Percentiles rank a stretch among this genome's conserved stretches.
Evolutionary conservation across 64 coral and sea anemone species (phyloP).

Genomic region (Catalaphyllia jardinei): DNA sequence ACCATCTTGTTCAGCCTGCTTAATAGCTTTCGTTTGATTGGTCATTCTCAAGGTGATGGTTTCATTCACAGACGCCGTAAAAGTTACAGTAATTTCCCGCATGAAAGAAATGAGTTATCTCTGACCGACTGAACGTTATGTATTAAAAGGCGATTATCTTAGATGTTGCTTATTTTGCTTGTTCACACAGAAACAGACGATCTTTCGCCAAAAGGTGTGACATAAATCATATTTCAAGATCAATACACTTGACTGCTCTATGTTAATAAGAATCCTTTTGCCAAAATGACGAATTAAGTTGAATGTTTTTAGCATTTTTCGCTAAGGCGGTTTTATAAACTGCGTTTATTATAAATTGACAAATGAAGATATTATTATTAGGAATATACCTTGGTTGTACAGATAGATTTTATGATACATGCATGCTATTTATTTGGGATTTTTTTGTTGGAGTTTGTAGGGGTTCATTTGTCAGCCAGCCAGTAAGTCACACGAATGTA

Average conservation of each 20-base stretch:
- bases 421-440: background rate
- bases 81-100: too few relatives aligned
- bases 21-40: background rate
- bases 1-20: too few relatives aligned
- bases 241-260: background rate
- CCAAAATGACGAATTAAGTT: background rate
- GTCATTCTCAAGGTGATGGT: background rate
- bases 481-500: background rate
- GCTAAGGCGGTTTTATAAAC: too few relatives aligned
- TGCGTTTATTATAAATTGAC: too few relatives aligned
- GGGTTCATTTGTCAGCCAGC: slow-evolving; percentile 44
- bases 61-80: too few relatives aligned
- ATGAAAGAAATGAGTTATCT: too few relatives aligned
- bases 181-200: slow-evolving; percentile 7
- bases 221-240: background rate
- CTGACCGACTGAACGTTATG: too few relatives aligned
- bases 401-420: background rate
- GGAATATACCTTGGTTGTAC: background rate
- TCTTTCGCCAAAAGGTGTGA: background rate
- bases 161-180: background rate
- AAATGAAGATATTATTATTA: background rate
- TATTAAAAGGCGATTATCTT: too few relatives aligned
- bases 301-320: too few relatives aligned
- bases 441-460: background rate
- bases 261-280: background rate